Evolutionary conservation across 2,888 invertebrate species (phyloP).

Genomic region (Agrotis segetum): DNA sequence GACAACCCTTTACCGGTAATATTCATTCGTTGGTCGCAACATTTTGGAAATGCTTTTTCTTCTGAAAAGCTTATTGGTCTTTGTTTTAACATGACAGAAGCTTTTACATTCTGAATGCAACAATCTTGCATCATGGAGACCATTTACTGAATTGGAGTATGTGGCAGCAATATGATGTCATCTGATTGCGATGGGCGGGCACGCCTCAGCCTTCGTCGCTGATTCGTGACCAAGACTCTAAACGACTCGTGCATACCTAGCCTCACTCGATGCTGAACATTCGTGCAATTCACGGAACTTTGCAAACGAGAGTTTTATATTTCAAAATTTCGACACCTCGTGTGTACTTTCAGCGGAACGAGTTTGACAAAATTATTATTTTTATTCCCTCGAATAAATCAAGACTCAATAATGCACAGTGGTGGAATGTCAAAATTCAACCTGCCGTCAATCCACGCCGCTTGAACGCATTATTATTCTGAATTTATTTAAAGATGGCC

Average conservation of each 20-base stretch:
- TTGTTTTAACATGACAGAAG: background rate
- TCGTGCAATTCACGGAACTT: slow-evolving; percentile 70
- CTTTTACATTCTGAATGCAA: slow-evolving; percentile 53
- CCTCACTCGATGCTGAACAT: slow-evolving; percentile 74
- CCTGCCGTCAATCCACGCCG: slow-evolving; percentile 71
- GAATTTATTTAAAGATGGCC: slow-evolving; percentile 86
- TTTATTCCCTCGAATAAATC: slow-evolving; percentile 33
- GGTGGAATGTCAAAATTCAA: slow-evolving; percentile 66
- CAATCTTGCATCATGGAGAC: slow-evolving; percentile 64
- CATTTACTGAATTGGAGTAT: slow-evolving; percentile 70
- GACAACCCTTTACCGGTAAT: background rate
- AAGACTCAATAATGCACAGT: slow-evolving; percentile 42
- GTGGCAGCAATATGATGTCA: slow-evolving; percentile 81
- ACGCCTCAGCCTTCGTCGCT: slow-evolving; percentile 76
- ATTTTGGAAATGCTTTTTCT: background rate
- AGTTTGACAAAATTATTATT: background rate
- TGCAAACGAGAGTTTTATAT: slow-evolving; percentile 65
- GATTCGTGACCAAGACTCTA: slow-evolving; percentile 80
- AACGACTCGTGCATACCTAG: slow-evolving; percentile 79
- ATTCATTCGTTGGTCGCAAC: slow-evolving; percentile 6
- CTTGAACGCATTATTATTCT: slow-evolving; percentile 81
- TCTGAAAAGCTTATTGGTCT: background rate
- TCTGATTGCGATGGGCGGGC: slow-evolving; percentile 83
- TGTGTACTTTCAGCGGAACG: slow-evolving; percentile 40
- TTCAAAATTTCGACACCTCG: slow-evolving; percentile 38